Percentiles rank a stretch among this genome's conserved stretches.
These are phyloP conservation scores for Perizoma affinitatum DNA, from an alignment of 2,888 invertebrate genomes.

Conservation along the genomic window DNA sequence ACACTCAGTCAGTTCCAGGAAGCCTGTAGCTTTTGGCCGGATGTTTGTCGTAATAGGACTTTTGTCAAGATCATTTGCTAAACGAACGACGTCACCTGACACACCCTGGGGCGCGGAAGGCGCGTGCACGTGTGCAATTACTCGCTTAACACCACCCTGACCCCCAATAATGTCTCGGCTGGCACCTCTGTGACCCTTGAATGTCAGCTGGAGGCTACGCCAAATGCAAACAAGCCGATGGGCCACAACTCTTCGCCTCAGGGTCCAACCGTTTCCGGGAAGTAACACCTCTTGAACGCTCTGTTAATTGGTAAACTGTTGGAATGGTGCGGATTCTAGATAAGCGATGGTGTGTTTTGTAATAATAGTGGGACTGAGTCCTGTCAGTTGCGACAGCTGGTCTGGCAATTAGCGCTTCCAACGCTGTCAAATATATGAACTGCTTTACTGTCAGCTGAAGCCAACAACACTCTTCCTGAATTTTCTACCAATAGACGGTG, in stretches of 20 bases:
- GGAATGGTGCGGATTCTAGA: constrained; percentile 37
- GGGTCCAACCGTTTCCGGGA: constrained; percentile 60
- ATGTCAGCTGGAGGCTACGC: constrained; percentile 49
- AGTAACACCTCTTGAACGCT: constrained; percentile 51
- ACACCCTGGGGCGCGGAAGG: constrained; percentile 40
- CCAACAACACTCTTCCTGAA: no score
- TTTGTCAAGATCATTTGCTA: no score
- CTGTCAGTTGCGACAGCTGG: constrained; percentile 22
- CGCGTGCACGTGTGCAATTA: constrained; percentile 41
- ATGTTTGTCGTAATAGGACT: no score
- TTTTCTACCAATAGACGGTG: no score
- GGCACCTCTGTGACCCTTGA: constrained; percentile 20
- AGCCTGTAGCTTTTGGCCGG: no score
- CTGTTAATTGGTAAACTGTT: constrained; percentile 46
- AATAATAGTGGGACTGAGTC: constrained; percentile 38
- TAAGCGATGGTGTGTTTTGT: constrained; percentile 46
- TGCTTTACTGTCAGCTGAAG: no score
- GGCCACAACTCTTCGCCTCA: constrained; percentile 43
- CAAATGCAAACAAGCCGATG: constrained; percentile 56
- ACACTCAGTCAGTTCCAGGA: no score
- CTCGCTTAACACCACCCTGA: constrained; percentile 17
- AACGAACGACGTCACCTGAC: constrained; percentile 29
- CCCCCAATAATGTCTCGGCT: constrained; percentile 15
- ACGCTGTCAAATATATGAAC: background rate
- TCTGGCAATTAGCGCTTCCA: constrained; percentile 45